phyloP scores from a whole-genome alignment of 1,140 invertebrate genomes.

The Pachyrhynchus sulphureomaculatus region DNA sequence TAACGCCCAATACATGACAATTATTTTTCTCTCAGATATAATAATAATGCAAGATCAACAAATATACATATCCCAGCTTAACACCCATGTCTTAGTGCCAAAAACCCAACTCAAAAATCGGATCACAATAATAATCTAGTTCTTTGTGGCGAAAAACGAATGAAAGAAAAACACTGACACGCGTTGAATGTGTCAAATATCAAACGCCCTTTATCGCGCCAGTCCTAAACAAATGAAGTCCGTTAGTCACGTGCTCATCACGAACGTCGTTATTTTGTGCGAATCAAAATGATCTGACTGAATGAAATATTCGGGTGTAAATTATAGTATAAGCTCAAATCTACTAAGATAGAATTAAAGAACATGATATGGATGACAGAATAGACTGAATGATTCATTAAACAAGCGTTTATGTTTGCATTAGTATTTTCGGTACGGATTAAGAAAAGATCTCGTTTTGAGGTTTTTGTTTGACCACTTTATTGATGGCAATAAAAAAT shows the following conservation, averaged over 20 bases:
- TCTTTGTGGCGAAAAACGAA: conserved; percentile 37
- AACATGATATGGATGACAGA: conserved; percentile 23
- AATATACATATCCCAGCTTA: neutral
- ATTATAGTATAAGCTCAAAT: conserved; percentile 21
- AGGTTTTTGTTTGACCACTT: neutral
- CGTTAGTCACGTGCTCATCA: conserved; percentile 15
- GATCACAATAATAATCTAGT: conserved; percentile 31
- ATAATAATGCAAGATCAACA: no score
- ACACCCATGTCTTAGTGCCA: no score
- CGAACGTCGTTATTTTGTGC: conserved; percentile 22
- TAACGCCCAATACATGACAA: no score
- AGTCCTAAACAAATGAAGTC: conserved; percentile 31
- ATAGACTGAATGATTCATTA: conserved; percentile 15
- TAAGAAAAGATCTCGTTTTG: neutral
- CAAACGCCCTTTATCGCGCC: conserved; percentile 24
- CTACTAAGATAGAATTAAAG: conserved; percentile 14
- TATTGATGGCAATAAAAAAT: neutral
- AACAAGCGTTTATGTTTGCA: conserved; percentile 11
- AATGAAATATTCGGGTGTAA: conserved; percentile 25
- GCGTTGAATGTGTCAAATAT: conserved; percentile 36
- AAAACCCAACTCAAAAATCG: conserved; percentile 11
- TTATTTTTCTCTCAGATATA: no score
- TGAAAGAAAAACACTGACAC: conserved; percentile 41
- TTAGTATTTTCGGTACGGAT: neutral
- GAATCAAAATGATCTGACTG: conserved; percentile 30